Evolutionary conservation across 37 sponge, comb jelly and placozoan species (phyloP).

Genomic region (Halisarca cf. caerulea): DNA sequence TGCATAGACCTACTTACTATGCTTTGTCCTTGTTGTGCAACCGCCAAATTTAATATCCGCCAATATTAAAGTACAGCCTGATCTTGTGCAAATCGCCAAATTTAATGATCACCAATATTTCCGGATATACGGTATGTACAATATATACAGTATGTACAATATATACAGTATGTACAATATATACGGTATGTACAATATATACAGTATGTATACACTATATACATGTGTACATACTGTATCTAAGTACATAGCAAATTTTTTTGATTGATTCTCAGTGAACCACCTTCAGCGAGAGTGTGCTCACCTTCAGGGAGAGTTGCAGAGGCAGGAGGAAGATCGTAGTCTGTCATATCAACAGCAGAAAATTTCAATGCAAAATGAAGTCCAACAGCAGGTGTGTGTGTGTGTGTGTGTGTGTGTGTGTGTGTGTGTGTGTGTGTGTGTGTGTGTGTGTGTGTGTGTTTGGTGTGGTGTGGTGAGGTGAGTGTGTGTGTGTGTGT

Average conservation of each 20-base stretch:
- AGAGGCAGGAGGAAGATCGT: slow-evolving; percentile 2
- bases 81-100: no score
- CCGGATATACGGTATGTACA: no score
- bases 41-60: no score
- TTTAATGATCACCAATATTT: no score
- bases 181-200: not conserved
- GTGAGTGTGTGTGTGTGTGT: no score
- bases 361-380: not conserved
- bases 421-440: slow-evolving; percentile 2
- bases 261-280: not conserved
- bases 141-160: no score
- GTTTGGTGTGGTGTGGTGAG: not conserved
- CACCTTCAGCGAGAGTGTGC: slow-evolving; percentile 1
- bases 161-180: no score
- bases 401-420: not conserved
- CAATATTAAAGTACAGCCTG: no score
- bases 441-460: slow-evolving; percentile 6
- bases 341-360: slow-evolving; percentile 2
- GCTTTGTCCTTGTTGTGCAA: no score
- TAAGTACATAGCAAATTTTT: no score
- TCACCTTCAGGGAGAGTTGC: not conserved
- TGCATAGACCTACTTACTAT: no score
- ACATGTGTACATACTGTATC: not conserved
- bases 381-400: not conserved
- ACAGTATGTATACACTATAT: not conserved